These are phyloP conservation scores for Helostoma temminkii DNA, from an alignment of 2,797 vertebrate genomes.

Conservation along the genomic window DNA sequence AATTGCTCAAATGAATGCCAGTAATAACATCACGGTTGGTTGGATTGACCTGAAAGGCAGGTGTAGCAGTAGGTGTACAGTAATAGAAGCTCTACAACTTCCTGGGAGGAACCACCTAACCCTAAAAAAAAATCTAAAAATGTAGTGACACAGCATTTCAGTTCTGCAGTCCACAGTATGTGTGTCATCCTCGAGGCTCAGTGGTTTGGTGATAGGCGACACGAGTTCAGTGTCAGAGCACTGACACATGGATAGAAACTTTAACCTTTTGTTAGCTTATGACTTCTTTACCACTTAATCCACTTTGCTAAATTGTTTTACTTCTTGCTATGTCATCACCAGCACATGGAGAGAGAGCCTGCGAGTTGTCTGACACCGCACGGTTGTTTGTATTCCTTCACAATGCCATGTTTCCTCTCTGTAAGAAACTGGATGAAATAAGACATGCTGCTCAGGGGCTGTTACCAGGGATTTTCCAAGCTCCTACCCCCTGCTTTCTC, in stretches of 20 bases:
- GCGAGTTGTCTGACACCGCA: slow-evolving; percentile 1
- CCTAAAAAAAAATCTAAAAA: slow-evolving; percentile 27
- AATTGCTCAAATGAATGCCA: slow-evolving; percentile 5
- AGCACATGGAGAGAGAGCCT: neutral
- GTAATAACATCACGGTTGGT: slow-evolving; percentile 15
- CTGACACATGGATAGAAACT: neutral
- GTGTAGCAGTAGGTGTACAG: slow-evolving; percentile 28
- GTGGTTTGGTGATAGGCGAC: slow-evolving; percentile 14
- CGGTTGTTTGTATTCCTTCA: slow-evolving; percentile 44
- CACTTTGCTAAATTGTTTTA: neutral
- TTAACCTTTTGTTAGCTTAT: too few species aligned
- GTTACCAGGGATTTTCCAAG: slow-evolving; percentile 63
- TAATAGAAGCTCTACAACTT: neutral
- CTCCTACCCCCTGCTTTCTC: slow-evolving; percentile 22
- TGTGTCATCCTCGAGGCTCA: neutral
- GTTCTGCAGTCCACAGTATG: neutral
- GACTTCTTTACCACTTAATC: neutral
- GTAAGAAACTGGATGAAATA: slow-evolving; percentile 49
- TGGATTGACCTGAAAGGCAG: slow-evolving; percentile 71
- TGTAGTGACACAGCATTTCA: slow-evolving; percentile 3
- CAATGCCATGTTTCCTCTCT: slow-evolving; percentile 53
- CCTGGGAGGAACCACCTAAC: slow-evolving; percentile 6
- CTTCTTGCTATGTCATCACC: slow-evolving; percentile 11
- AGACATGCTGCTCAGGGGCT: slow-evolving; percentile 41
- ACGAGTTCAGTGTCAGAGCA: neutral